phyloP scores from a whole-genome alignment of 2,888 invertebrate genomes.

The Morinoia aosen region DNA sequence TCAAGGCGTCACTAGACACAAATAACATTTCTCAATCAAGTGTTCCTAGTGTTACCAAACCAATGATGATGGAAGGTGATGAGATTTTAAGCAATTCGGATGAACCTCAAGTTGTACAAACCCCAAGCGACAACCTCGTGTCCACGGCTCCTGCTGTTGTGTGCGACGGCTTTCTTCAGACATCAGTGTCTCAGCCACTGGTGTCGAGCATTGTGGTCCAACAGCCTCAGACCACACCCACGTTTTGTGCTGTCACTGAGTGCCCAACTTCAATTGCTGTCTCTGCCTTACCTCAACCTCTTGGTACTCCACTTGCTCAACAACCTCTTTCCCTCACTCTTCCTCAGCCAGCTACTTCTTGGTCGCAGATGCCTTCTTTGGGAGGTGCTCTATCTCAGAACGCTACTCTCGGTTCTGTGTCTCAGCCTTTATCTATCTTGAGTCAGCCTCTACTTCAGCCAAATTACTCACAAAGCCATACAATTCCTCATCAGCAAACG shows the following conservation, averaged over 20 bases:
- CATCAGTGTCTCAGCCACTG: background rate
- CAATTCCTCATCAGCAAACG: slow-evolving; percentile 49
- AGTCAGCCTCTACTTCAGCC: slow-evolving; percentile 38
- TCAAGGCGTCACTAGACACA: background rate
- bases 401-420: slow-evolving; percentile 27
- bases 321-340: slow-evolving; percentile 20
- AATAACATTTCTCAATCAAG: background rate
- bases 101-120: background rate
- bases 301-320: background rate
- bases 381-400: slow-evolving; percentile 38
- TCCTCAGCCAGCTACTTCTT: slow-evolving; percentile 29
- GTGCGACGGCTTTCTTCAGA: background rate
- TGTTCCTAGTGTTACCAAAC: background rate
- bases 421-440: slow-evolving; percentile 28
- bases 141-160: background rate
- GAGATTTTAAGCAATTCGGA: background rate
- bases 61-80: background rate
- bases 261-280: background rate
- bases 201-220: slow-evolving; percentile 15
- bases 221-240: slow-evolving; percentile 43
- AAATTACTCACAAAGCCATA: slow-evolving; percentile 24
- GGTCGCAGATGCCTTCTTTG: background rate
- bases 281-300: slow-evolving; percentile 26
- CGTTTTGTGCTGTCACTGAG: slow-evolving; percentile 35
- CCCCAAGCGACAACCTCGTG: background rate